phyloP scores from a whole-genome alignment of 2,797 vertebrate species.

The Danio kyathit region DNA sequence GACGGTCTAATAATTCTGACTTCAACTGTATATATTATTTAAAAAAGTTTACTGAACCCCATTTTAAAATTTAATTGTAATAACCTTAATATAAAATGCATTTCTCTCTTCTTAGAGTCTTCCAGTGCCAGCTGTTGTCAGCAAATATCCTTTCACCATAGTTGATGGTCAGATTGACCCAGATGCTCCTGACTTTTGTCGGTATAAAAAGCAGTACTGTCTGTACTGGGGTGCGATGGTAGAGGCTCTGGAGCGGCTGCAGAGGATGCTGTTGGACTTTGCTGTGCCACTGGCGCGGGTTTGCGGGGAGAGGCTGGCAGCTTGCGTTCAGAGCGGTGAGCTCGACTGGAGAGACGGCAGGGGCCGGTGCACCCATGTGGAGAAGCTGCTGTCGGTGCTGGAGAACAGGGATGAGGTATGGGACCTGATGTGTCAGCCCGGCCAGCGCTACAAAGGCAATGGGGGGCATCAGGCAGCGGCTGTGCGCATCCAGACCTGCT shows the following conservation, averaged over 20 bases:
- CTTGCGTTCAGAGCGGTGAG: constrained; percentile 68
- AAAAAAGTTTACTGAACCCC: background rate
- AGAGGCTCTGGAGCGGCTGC: constrained; percentile 72
- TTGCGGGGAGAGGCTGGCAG: constrained; percentile 70
- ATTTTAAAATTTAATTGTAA: background rate
- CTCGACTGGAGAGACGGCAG: constrained; percentile 57
- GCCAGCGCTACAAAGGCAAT: constrained; percentile 82
- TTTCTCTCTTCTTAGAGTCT: constrained; percentile 67
- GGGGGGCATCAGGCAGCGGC: constrained; percentile 75
- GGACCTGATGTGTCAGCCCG: constrained; percentile 72
- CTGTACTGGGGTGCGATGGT: constrained; percentile 76
- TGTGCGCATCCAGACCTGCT: constrained; percentile 80
- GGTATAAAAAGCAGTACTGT: constrained; percentile 78
- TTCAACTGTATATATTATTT: too few species aligned
- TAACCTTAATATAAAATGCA: background rate
- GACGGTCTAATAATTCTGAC: too few species aligned
- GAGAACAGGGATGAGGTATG: constrained; percentile 77
- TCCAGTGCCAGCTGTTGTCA: constrained; percentile 49
- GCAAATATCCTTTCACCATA: constrained; percentile 71
- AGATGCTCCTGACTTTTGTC: constrained; percentile 73
- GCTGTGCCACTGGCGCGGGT: constrained; percentile 79
- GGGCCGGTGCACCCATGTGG: constrained; percentile 62
- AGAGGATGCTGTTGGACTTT: constrained; percentile 79
- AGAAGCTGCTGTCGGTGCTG: constrained; percentile 74
- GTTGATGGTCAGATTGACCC: constrained; percentile 74